A percentile compares a stretch with the other conserved stretches of the same genome.
These are phyloP conservation scores for Hystrix cristata DNA, from an alignment of 2,113 vertebrate species.

Conservation along the genomic window DNA sequence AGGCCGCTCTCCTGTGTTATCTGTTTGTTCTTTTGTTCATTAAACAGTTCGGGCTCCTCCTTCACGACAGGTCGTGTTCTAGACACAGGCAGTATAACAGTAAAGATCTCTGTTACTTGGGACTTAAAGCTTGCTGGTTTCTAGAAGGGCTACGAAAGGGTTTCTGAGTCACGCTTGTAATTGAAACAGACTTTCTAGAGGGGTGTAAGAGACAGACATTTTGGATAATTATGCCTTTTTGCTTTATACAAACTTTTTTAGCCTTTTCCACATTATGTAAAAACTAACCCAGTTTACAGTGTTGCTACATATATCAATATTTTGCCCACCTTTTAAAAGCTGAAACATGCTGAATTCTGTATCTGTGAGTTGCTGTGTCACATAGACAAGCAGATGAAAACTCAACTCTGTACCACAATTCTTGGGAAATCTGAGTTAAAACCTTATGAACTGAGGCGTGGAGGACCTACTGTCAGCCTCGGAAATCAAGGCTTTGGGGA, in stretches of 20 bases:
- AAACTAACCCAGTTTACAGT: neutral
- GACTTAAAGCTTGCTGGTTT: neutral
- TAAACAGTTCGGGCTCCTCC: neutral
- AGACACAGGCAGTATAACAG: neutral
- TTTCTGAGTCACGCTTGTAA: neutral
- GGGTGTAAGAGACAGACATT: neutral
- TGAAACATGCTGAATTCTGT: neutral
- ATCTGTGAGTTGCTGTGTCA: neutral
- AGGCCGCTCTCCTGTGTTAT: neutral
- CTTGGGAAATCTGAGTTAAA: neutral
- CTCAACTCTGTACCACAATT: neutral
- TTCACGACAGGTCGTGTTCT: neutral
- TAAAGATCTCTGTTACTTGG: neutral
- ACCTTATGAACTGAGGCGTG: neutral
- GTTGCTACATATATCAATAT: neutral
- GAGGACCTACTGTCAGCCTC: neutral
- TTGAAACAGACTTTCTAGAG: neutral
- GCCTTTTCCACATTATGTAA: neutral
- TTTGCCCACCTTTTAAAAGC: neutral
- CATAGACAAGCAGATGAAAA: neutral
- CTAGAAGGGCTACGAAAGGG: neutral
- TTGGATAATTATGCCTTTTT: neutral
- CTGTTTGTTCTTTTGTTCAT: neutral
- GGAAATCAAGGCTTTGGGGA: neutral
- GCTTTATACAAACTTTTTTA: conserved; percentile 5